Conservation (phyloP, 2,797 vertebrate species). For the Melanotaenia maccullochi region DNA sequence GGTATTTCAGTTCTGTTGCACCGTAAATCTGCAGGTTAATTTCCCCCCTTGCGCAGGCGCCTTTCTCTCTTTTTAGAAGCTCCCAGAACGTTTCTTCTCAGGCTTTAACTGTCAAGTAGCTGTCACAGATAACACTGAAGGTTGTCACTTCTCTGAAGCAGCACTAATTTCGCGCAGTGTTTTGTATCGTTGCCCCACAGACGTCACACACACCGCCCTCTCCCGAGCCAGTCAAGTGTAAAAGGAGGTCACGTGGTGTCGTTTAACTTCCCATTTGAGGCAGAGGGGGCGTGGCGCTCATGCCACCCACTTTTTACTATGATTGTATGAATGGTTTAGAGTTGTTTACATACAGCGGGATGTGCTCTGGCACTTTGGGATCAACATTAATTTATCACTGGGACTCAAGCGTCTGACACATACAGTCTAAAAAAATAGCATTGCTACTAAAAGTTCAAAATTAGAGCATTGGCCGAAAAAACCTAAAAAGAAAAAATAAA, state of each 20-base stretch:
- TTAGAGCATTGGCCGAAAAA: not conserved
- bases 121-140: slow-evolving; percentile 13
- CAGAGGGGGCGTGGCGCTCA: slow-evolving; percentile 67
- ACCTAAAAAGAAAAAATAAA: not conserved
- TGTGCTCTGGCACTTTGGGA: slow-evolving; percentile 30
- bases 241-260: slow-evolving; percentile 72
- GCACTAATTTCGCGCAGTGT: slow-evolving; percentile 68
- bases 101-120: slow-evolving; percentile 29
- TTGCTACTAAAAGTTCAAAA: not conserved
- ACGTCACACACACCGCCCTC: slow-evolving; percentile 83
- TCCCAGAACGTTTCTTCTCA: slow-evolving; percentile 1
- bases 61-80: not conserved
- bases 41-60: slow-evolving; percentile 7
- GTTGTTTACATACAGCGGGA: slow-evolving; percentile 74
- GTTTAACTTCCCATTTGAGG: slow-evolving; percentile 75
- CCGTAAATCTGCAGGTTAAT: slow-evolving; percentile 3
- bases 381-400: slow-evolving; percentile 18
- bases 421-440: not conserved
- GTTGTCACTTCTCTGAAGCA: slow-evolving; percentile 68
- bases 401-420: not conserved
- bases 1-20: slow-evolving; percentile 29
- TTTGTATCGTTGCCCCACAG: slow-evolving; percentile 76
- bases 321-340: slow-evolving; percentile 65
- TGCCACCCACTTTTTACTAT: slow-evolving; percentile 76
- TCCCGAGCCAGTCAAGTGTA: slow-evolving; percentile 77